A percentile compares a stretch with the other conserved stretches of the same genome.
These are phyloP conservation scores for Drosophila colorata DNA, from an alignment of 2,888 invertebrate species.

Conservation along the genomic window DNA sequence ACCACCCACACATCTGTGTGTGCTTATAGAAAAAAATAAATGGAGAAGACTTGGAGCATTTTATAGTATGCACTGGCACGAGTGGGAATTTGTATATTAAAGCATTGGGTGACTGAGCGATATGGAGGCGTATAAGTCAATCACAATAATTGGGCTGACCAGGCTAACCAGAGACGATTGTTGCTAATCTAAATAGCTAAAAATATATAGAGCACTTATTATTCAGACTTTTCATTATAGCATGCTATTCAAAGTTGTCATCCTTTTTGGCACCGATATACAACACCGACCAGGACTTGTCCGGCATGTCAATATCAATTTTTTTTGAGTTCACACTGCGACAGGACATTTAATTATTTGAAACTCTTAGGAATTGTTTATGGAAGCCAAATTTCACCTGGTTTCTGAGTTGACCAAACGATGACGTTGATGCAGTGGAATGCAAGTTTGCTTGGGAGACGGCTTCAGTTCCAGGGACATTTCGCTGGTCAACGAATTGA, in stretches of 20 bases:
- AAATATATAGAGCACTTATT: background rate
- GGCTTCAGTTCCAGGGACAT: conserved; percentile 60
- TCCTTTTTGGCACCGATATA: conserved; percentile 61
- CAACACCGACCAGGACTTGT: conserved; percentile 70
- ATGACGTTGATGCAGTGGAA: conserved; percentile 55
- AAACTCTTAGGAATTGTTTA: background rate
- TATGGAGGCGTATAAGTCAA: conserved; percentile 52
- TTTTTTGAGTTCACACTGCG: conserved; percentile 29
- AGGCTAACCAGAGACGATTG: conserved; percentile 7
- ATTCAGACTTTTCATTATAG: background rate
- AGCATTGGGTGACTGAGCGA: conserved; percentile 41
- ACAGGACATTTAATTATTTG: background rate
- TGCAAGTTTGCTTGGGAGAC: conserved; percentile 63
- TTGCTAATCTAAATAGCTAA: conserved; percentile 3
- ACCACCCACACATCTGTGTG: conserved; percentile 48
- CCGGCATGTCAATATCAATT: conserved; percentile 55
- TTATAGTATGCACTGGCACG: conserved; percentile 56
- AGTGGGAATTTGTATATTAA: conserved; percentile 49
- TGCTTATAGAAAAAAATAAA: background rate
- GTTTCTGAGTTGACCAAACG: conserved; percentile 45
- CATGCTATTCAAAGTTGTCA: conserved; percentile 35
- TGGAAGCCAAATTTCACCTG: too few relatives aligned
- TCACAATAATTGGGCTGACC: conserved; percentile 47
- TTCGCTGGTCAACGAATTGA: conserved; percentile 31
- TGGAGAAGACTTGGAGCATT: conserved; percentile 15